These are phyloP conservation scores for Thumatha senex DNA, from an alignment of 2,888 invertebrate species.

Conservation along the genomic window DNA sequence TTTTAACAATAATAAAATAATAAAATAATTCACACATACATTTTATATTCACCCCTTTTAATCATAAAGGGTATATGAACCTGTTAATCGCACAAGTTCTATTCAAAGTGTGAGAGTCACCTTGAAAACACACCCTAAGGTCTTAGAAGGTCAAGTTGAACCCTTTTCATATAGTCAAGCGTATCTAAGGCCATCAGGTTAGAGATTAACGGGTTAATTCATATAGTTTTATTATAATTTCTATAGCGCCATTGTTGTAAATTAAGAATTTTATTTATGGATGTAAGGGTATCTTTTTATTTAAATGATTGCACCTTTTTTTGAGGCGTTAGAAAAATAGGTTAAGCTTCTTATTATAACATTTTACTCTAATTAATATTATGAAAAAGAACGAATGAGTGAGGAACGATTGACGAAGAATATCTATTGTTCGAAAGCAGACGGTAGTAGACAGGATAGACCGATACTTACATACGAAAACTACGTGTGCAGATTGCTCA, in stretches of 20 bases:
- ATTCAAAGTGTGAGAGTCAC: conserved; percentile 31
- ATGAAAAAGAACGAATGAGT: no score
- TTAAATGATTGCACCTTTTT: no score
- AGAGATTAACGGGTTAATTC: neutral
- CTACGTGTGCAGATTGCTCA: no score
- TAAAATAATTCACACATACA: conserved; percentile 17
- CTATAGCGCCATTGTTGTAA: neutral
- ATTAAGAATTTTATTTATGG: neutral
- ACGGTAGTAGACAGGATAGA: no score
- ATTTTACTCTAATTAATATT: no score
- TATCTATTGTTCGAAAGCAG: no score
- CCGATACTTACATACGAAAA: no score
- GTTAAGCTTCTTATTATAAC: no score
- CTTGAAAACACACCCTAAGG: conserved; percentile 16
- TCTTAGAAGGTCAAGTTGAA: conserved; percentile 18
- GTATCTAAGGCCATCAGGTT: conserved; percentile 19
- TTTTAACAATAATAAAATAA: conserved; percentile 5
- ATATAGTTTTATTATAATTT: neutral
- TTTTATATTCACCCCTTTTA: conserved; percentile 31
- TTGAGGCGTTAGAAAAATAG: no score
- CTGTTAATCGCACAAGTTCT: conserved; percentile 14
- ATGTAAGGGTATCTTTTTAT: neutral
- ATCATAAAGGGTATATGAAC: conserved; percentile 23
- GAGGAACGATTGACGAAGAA: no score
- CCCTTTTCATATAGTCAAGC: conserved; percentile 9